Base-by-base conservation (phyloP, 2,797 vertebrate genomes). In the Paramormyrops hopkinsi region DNA sequence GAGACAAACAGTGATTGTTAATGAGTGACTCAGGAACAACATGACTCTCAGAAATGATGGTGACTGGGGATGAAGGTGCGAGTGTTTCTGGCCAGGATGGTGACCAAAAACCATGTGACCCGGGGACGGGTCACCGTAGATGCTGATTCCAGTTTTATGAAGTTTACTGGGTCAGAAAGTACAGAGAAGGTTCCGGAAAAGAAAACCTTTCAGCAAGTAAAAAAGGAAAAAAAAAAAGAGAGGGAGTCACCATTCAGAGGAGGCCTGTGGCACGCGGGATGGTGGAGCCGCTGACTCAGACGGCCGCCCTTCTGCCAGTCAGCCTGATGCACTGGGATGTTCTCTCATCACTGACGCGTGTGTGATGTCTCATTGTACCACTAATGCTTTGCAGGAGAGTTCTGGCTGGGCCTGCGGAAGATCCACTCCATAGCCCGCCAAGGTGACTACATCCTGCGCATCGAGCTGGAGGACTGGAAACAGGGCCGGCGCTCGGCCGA, bases 331-430 rank as follows among this genome's bases (percentile, higher is more conserved):
- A 22, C 46, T 46, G 46, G 44, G 82, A 50, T 25, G 44, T 50
- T 22, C 19, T 11, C 79, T 17, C 37, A 6, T 6, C 37, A 44
- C 73, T 19, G 17, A 44, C 5, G 12, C 0, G 73, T 9, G 73
- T 37, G 25, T 79, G 14, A 79, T 19, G 41, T 11, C 44, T 12
- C 44, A 22, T 4, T 4, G 1, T 11, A 41, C 29, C 14, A 1
- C 12, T 88, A 29, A 22, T 19, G 22, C 29, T n/a, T 88, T 65
- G 86, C 93, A 99, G 98, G 96, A 90, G 97, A 99, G 91, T 98
- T 98, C 93, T 99, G 98, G 97, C 91, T 99, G 17, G 97, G 97
- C 41, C 95, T 99, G 91, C 94, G 93, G 89, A 97, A 97, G 94
- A 97, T 97, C 91, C 94, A 95, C 86, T 92, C 95, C 90, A 95